These are phyloP conservation scores for Flexamia atlantica DNA, from an alignment of 2,888 invertebrate genomes.

Conservation along the genomic window DNA sequence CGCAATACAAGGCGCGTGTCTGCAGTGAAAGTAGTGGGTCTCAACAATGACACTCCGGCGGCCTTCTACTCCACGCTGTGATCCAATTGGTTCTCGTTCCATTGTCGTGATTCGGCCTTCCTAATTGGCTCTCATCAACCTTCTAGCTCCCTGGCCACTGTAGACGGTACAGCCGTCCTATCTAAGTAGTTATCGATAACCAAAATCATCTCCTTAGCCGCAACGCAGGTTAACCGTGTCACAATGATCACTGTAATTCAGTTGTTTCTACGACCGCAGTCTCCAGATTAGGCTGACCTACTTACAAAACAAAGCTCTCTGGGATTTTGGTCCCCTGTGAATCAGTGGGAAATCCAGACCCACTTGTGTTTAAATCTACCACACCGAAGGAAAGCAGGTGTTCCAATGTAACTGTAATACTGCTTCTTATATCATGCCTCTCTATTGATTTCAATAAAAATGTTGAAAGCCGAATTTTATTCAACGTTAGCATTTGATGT, in stretches of 20 bases:
- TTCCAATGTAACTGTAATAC: too few relatives aligned
- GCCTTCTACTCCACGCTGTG: constrained; percentile 34
- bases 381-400: too few relatives aligned
- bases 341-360: not conserved
- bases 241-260: constrained; percentile 18
- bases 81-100: constrained; percentile 43
- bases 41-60: constrained; percentile 23
- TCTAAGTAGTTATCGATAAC: not conserved
- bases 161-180: not conserved
- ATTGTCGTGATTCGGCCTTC: constrained; percentile 33
- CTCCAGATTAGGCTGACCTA: constrained; percentile 16
- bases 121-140: constrained; percentile 48
- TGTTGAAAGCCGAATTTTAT: too few relatives aligned
- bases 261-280: constrained; percentile 22
- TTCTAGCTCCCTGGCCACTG: not conserved
- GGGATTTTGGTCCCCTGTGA: constrained; percentile 20
- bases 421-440: too few relatives aligned
- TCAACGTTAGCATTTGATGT: too few relatives aligned
- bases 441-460: too few relatives aligned
- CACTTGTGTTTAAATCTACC: not conserved
- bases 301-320: not conserved
- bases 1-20: constrained; percentile 17
- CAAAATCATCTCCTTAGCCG: not conserved
- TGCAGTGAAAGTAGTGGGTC: constrained; percentile 29
- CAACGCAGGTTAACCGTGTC: not conserved